Evolutionary conservation across 2,113 vertebrate genomes (phyloP).

Genomic region (Glareola pratincola): DNA sequence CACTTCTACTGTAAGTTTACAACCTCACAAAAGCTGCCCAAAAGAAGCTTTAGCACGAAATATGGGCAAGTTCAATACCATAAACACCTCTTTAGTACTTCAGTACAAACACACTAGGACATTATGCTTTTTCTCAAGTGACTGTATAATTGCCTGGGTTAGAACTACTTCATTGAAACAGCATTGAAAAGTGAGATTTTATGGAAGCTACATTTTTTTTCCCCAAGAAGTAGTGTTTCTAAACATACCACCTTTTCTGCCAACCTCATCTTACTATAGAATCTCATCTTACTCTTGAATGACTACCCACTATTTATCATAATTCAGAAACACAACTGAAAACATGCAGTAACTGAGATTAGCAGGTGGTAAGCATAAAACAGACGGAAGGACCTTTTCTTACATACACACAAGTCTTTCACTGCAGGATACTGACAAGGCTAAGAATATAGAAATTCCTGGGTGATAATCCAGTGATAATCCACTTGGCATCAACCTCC

Average conservation of each 20-base stretch:
- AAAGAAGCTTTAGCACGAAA: not conserved
- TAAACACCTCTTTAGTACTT: not conserved
- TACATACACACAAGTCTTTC: not conserved
- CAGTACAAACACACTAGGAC: not conserved
- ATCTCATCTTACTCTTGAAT: not conserved
- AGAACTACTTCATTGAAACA: not conserved
- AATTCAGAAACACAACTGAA: not conserved
- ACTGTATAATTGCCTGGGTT: not conserved
- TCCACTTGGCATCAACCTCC: not conserved
- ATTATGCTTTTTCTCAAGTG: not conserved
- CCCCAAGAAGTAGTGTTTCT: not conserved
- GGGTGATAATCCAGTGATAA: not conserved
- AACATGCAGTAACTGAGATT: not conserved
- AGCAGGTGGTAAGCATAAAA: not conserved
- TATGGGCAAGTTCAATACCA: accelerated
- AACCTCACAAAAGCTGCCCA: not conserved
- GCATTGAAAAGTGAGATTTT: not conserved
- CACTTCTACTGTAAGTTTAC: not conserved
- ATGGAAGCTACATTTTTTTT: not conserved
- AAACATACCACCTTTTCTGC: not conserved
- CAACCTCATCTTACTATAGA: not conserved
- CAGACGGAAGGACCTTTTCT: not conserved
- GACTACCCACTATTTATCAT: not conserved
- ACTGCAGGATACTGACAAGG: not conserved
- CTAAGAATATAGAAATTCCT: not conserved